Conservation (phyloP, 1,140 invertebrate species). For the Micrasema longulum region DNA sequence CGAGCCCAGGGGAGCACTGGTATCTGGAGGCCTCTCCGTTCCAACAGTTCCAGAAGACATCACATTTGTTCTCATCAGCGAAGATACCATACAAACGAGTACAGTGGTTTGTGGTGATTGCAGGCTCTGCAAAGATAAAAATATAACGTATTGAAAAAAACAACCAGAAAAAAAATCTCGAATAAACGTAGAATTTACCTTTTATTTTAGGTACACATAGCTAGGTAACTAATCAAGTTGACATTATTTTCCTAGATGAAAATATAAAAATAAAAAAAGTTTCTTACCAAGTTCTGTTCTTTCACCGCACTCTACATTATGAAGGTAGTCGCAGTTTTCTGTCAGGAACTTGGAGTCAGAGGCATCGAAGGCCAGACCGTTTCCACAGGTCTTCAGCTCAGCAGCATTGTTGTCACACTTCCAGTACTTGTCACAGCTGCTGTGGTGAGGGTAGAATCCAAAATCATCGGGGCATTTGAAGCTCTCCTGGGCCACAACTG, state of each 20-base stretch:
- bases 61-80: constrained; percentile 88
- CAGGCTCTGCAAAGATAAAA: constrained; percentile 75
- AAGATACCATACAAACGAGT: constrained; percentile 92
- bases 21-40: constrained; percentile 93
- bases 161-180: no score
- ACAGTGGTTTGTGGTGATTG: constrained; percentile 88
- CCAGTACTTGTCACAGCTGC: constrained; percentile 95
- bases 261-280: no score
- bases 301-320: constrained; percentile 95
- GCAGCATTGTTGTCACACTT: constrained; percentile 91
- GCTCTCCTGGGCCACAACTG: constrained; percentile 76
- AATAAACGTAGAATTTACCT: no score
- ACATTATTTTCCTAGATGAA: no score
- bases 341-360: constrained; percentile 89
- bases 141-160: no score
- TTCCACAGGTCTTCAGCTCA: constrained; percentile 92
- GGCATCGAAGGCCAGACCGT: constrained; percentile 92
- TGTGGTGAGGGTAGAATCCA: constrained; percentile 91
- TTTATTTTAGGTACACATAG: no score
- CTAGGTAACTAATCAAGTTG: no score
- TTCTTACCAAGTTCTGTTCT: constrained; percentile 82
- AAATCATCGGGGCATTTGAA: constrained; percentile 96
- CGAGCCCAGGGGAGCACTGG: constrained; percentile 93
- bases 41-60: constrained; percentile 97
- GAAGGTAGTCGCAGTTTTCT: constrained; percentile 95